Base-by-base conservation (phyloP, 2,888 invertebrate genomes). In the Calameuta idolon region DNA sequence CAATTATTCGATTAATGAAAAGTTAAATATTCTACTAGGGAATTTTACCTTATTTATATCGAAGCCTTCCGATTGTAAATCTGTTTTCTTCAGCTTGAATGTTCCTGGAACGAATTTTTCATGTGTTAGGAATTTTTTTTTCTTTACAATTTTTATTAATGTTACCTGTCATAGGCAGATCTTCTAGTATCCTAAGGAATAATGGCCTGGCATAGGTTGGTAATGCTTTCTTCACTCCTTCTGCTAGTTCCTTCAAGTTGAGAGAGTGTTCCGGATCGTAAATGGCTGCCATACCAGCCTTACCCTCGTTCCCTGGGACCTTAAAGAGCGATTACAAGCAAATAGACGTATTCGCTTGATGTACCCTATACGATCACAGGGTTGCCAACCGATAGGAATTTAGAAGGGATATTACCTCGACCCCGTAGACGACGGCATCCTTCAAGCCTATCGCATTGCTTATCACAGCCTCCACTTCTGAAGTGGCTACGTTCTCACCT, bases 401-500 rank as follows among this genome's bases (percentile, higher is more conserved):
- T 2, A 55, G 55, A 55, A 55, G 55, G 55, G 55, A 55, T 91
- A 92, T 92, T 89, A 98, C 96, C 92, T 97, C 95, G 0, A 99
- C 98, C 0, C 99, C 99, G 89, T 97, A 99, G 0, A 98, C 98
- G 4, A 96, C 96, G 81, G 96, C 96, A 84, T 97, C 96, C 81
- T 94, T 94, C 80, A 97, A 93, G 1, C 94, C 94, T 75, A 96
- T 92, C 37, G 95, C 93, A 78, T 96, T 96, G 81, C 96, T 96
- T 83, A 99, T 94, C 12, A 97, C 95, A 77, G 96, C 96, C 92
- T 99, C 99, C 33, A 99, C 97, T 93, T 99, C 99, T 0, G 96
- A 95, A 1, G 99, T 99, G 79, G 98, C 96, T 1, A 99, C 98
- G 91, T 99, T 99, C 93, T 99, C 99, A 23, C 99, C 99, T 89